Conservation (phyloP, 2,888 invertebrate genomes). For the Andrena marginata region DNA sequence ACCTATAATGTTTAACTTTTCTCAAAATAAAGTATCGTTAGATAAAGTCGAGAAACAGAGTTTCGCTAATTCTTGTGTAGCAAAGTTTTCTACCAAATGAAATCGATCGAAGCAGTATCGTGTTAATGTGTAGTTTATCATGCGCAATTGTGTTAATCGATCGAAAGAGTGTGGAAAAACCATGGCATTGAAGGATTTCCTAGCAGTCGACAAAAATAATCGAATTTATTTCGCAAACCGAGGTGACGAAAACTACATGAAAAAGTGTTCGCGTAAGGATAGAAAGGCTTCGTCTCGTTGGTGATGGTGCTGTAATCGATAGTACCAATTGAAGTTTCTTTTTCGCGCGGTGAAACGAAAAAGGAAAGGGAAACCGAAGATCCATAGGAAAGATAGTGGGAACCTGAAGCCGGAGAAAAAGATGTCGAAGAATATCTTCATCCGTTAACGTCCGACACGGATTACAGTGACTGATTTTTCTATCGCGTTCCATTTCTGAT, state of each 20-base stretch:
- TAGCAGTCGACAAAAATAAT: not conserved
- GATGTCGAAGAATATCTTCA: slow-evolving; percentile 56
- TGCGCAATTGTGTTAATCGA: not conserved
- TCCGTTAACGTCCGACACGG: slow-evolving; percentile 66
- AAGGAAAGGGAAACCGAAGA: slow-evolving; percentile 31
- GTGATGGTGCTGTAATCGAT: slow-evolving; percentile 52
- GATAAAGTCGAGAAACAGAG: no score
- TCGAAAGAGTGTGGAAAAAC: not conserved
- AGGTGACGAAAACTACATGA: not conserved
- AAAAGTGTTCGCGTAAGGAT: slow-evolving; percentile 18
- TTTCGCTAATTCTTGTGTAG: no score
- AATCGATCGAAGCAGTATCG: no score
- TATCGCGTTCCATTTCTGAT: slow-evolving; percentile 16
- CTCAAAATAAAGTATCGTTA: no score
- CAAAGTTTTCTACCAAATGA: no score
- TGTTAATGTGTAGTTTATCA: no score
- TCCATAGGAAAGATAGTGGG: slow-evolving; percentile 26
- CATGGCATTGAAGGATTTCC: not conserved
- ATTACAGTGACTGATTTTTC: slow-evolving; percentile 38
- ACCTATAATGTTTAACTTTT: no score
- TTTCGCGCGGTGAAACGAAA: slow-evolving; percentile 16
- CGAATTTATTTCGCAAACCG: slow-evolving; percentile 25
- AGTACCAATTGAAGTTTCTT: slow-evolving; percentile 40
- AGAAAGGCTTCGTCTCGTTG: slow-evolving; percentile 28
- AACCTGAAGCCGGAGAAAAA: slow-evolving; percentile 25